A percentile compares a stretch with the other conserved stretches of the same genome.
Conservation (phyloP, 1,140 invertebrate genomes). For the Mactra quadrangularis region DNA sequence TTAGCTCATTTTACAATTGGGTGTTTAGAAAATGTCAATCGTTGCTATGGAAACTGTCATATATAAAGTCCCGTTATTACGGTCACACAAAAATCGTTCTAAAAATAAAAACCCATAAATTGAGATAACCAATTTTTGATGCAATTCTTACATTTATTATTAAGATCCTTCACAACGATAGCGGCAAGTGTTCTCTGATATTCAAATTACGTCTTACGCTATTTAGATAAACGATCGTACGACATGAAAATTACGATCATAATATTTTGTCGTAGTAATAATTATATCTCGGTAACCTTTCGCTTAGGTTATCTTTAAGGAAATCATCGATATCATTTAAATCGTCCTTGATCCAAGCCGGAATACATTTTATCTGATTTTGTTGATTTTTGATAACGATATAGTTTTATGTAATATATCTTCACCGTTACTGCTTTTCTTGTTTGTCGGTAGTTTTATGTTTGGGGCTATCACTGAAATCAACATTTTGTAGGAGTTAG, state of each 20-base stretch:
- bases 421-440: no score
- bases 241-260: slow-evolving; percentile 23
- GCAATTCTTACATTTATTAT: neutral
- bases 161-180: neutral
- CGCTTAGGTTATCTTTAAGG: slow-evolving; percentile 33
- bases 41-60: no score
- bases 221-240: slow-evolving; percentile 11
- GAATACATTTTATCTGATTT: slow-evolving; percentile 28
- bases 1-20: no score
- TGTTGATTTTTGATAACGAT: no score
- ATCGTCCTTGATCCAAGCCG: slow-evolving; percentile 23
- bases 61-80: no score
- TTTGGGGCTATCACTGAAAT: no score
- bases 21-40: no score
- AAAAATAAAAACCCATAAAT: slow-evolving; percentile 4
- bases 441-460: no score
- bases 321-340: slow-evolving; percentile 40
- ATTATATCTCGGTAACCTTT: slow-evolving; percentile 40
- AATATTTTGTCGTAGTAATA: slow-evolving; percentile 13
- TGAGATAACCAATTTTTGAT: neutral
- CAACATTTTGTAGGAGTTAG: no score
- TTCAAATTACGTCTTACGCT: slow-evolving; percentile 14
- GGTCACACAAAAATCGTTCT: no score
- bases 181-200: neutral
- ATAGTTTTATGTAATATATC: no score